phyloP scores from a whole-genome alignment of 2,888 invertebrate genomes.

The Nymphalis urticae region DNA sequence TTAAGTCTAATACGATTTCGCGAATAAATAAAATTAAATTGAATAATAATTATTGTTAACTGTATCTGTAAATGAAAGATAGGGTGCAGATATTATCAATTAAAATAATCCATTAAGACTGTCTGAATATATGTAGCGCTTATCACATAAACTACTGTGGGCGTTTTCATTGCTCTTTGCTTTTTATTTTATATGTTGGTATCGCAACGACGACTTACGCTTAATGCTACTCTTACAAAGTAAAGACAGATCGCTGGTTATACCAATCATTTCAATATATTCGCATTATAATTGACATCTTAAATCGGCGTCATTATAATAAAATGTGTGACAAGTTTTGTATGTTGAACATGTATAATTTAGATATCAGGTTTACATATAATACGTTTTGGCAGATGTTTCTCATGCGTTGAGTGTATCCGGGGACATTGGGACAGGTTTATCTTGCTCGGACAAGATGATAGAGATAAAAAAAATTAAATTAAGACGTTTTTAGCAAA shows the following conservation, averaged over 20 bases:
- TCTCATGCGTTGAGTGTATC: constrained; percentile 14
- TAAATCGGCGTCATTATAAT: constrained; percentile 19
- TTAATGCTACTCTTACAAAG: too few relatives aligned
- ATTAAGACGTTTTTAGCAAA: constrained; percentile 13
- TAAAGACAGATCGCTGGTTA: too few relatives aligned
- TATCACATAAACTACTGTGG: too few relatives aligned
- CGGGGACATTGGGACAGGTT: constrained; percentile 7
- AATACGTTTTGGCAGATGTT: constrained; percentile 37
- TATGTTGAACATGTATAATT: constrained; percentile 25
- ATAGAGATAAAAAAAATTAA: constrained; percentile 23
- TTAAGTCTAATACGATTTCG: background rate
- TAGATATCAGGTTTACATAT: constrained; percentile 38
- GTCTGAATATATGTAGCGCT: too few relatives aligned
- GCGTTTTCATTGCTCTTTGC: too few relatives aligned
- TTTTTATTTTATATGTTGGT: too few relatives aligned
- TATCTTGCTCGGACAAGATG: constrained; percentile 19
- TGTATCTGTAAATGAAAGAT: too few relatives aligned
- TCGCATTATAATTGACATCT: background rate
- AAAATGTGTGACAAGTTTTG: constrained; percentile 25
- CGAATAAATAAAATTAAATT: background rate
- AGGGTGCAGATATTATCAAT: too few relatives aligned
- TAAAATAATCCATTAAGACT: too few relatives aligned
- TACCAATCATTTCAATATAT: too few relatives aligned
- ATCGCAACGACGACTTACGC: too few relatives aligned
- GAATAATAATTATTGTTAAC: background rate